A percentile compares a stretch with the other conserved stretches of the same genome.
These are phyloP conservation scores for Hedya salicella DNA, from an alignment of 2,888 invertebrate genomes.

Conservation along the genomic window DNA sequence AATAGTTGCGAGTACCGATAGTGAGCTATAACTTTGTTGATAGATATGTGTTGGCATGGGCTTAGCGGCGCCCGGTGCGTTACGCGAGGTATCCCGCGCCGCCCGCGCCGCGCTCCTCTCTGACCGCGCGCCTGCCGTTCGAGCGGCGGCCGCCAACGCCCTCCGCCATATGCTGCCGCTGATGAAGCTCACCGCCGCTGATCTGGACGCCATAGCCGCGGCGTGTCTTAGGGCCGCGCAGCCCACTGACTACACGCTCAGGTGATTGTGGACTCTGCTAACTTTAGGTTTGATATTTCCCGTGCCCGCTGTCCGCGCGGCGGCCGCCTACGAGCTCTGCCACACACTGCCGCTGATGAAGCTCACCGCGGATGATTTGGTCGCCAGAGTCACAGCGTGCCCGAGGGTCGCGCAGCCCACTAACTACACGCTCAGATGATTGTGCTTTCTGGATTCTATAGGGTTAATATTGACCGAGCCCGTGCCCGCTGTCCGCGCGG, in stretches of 20 bases:
- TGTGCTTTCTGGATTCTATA: too few species aligned
- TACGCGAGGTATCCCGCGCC: constrained; percentile 95
- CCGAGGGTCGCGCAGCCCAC: constrained; percentile 79
- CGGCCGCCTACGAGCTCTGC: constrained; percentile 94
- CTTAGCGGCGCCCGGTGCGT: constrained; percentile 90
- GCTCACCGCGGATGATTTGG: constrained; percentile 94
- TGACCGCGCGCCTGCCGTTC: constrained; percentile 96
- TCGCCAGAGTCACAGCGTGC: constrained; percentile 96
- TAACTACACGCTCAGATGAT: constrained; percentile 53
- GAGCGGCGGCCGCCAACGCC: constrained; percentile 97
- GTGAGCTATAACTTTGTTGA: constrained; percentile 17
- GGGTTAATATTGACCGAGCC: background rate
- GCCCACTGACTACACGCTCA: constrained; percentile 70
- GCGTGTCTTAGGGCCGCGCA: constrained; percentile 93
- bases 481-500: background rate
- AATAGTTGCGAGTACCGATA: too few species aligned
- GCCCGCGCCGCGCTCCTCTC: constrained; percentile 92
- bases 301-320: background rate
- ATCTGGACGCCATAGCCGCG: constrained; percentile 96
- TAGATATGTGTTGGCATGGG: constrained; percentile 97
- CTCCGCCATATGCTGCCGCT: constrained; percentile 95
- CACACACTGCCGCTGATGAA: constrained; percentile 95
- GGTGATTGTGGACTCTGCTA: constrained; percentile 52
- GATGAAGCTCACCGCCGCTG: constrained; percentile 93
- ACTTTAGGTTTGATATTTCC: background rate